Percentiles rank a stretch among this genome's conserved stretches.
phyloP scores from a whole-genome alignment of 2,113 vertebrate genomes.

The Acanthisitta chloris region DNA sequence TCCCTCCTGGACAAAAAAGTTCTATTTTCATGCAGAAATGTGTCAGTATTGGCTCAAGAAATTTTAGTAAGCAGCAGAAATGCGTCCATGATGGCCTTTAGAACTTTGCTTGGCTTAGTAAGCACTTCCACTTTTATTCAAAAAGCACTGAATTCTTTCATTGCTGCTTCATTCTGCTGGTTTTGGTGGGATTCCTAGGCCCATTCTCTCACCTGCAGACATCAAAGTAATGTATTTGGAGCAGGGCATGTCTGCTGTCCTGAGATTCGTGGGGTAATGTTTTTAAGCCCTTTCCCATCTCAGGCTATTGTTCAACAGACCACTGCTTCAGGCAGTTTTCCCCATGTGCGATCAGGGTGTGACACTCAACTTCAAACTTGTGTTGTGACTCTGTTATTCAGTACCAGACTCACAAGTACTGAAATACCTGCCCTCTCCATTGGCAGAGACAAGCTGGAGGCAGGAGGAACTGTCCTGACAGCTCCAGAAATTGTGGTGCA shows the following conservation, averaged over 20 bases:
- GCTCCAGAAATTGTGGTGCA: not conserved
- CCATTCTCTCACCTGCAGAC: not conserved
- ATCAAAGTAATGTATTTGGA: not conserved
- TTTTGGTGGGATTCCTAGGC: not conserved
- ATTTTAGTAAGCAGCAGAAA: not conserved
- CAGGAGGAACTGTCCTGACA: not conserved
- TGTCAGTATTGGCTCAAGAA: not conserved
- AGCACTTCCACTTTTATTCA: not conserved
- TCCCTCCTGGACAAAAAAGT: not conserved
- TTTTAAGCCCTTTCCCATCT: not conserved
- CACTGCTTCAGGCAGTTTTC: not conserved
- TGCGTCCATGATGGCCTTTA: not conserved
- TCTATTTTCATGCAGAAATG: not conserved
- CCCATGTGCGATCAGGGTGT: not conserved
- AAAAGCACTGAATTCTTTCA: not conserved
- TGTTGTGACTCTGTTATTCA: not conserved
- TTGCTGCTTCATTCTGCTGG: not conserved
- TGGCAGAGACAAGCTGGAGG: not conserved
- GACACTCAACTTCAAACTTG: not conserved
- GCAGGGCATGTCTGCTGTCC: not conserved
- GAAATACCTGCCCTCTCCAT: not conserved
- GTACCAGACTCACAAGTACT: not conserved
- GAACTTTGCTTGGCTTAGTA: not conserved
- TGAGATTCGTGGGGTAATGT: not conserved
- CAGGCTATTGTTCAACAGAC: not conserved